phyloP scores from a whole-genome alignment of 2,888 invertebrate species.

The Megamerina dolium region DNA sequence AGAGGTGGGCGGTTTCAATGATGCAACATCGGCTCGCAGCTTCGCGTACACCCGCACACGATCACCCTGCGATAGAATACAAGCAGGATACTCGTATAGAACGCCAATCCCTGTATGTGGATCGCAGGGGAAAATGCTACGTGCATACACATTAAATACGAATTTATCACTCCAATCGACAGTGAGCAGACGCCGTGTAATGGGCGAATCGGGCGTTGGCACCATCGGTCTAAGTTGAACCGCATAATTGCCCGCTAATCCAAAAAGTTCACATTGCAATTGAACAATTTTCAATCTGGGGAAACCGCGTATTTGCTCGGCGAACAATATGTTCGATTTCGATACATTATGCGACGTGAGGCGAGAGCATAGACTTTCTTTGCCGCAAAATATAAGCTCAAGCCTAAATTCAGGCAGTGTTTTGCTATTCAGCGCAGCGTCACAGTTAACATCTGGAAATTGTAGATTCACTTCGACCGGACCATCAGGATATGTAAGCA shows the following conservation, averaged over 20 bases:
- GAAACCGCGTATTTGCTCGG: slow-evolving; percentile 69
- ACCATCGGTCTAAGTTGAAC: slow-evolving; percentile 64
- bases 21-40: slow-evolving; percentile 63
- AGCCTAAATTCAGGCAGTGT: slow-evolving; percentile 64
- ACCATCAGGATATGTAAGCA: slow-evolving; percentile 72
- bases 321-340: slow-evolving; percentile 63
- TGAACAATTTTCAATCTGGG: slow-evolving; percentile 64
- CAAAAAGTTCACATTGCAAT: slow-evolving; percentile 72
- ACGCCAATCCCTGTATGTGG: slow-evolving; percentile 67
- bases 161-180: slow-evolving; percentile 82
- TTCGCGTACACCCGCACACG: slow-evolving; percentile 74
- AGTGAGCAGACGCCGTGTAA: slow-evolving; percentile 36
- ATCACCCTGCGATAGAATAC: slow-evolving; percentile 70
- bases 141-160: slow-evolving; percentile 76
- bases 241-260: slow-evolving; percentile 76
- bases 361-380: slow-evolving; percentile 65
- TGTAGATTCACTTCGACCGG: slow-evolving; percentile 69
- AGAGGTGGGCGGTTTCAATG: slow-evolving; percentile 60
- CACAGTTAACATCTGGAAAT: slow-evolving; percentile 67
- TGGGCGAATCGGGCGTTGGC: slow-evolving; percentile 51
- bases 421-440: slow-evolving; percentile 48
- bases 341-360: slow-evolving; percentile 46
- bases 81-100: slow-evolving; percentile 77
- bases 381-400: slow-evolving; percentile 75
- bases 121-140: slow-evolving; percentile 78